Percentiles rank a stretch among this genome's conserved stretches.
These are phyloP conservation scores for Drosophila carrolli DNA, from an alignment of 1,140 invertebrate genomes.

Conservation along the genomic window DNA sequence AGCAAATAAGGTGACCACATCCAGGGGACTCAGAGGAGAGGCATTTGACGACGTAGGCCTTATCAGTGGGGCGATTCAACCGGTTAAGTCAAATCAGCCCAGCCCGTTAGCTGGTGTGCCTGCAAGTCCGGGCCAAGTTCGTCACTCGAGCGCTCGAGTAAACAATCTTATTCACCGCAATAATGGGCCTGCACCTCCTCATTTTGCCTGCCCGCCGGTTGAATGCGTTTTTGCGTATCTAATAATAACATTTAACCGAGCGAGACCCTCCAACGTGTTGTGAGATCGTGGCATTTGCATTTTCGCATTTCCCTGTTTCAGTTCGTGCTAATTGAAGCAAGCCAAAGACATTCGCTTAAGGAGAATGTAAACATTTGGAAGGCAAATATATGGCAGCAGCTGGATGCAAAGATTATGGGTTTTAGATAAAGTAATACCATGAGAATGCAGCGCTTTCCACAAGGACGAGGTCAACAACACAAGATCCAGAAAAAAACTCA, in stretches of 20 bases:
- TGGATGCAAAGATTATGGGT: constrained; percentile 12
- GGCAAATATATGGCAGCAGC: constrained; percentile 33
- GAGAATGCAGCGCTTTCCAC: neutral
- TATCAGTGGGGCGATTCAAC: constrained; percentile 30
- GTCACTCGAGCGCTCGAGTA: constrained; percentile 28
- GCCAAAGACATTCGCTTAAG: constrained; percentile 31
- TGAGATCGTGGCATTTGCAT: constrained; percentile 16
- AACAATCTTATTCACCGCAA: constrained; percentile 36
- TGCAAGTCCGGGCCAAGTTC: constrained; percentile 35
- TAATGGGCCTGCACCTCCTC: constrained; percentile 9
- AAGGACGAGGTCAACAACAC: constrained; percentile 5
- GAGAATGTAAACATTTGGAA: constrained; percentile 38
- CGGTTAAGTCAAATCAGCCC: constrained; percentile 12
- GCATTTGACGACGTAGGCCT: constrained; percentile 18
- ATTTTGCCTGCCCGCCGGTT: constrained; percentile 3
- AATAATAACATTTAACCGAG: constrained; percentile 55
- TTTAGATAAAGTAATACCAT: constrained; percentile 1
- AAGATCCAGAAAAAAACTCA: neutral
- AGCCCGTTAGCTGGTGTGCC: constrained; percentile 2
- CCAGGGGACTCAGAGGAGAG: neutral
- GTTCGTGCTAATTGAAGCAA: constrained; percentile 36
- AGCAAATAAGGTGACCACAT: constrained; percentile 41
- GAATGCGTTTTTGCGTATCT: constrained; percentile 64
- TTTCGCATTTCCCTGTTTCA: constrained; percentile 18
- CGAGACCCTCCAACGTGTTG: constrained; percentile 23